These are phyloP conservation scores for Tachyglossus aculeatus DNA, from an alignment of 2,797 vertebrate genomes.

Conservation along the genomic window DNA sequence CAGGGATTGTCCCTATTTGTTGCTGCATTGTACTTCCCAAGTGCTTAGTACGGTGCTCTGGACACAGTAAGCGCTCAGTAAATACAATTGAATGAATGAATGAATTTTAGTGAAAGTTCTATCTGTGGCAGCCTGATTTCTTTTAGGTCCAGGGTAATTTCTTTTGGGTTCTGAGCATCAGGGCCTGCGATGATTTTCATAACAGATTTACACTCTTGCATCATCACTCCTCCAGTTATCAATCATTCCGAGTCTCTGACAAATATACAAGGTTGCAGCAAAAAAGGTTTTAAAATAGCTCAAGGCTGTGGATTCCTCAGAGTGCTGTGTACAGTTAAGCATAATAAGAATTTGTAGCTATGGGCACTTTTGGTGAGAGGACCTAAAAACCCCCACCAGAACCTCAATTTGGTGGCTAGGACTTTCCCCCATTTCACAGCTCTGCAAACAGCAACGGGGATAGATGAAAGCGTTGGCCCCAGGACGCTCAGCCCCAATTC, in stretches of 20 bases:
- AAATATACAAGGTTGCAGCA: slow-evolving; percentile 35
- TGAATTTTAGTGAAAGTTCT: too few species aligned
- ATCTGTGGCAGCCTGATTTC: too few species aligned
- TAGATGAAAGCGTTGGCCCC: slow-evolving; percentile 39
- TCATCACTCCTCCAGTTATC: too few species aligned
- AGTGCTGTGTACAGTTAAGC: slow-evolving; percentile 46
- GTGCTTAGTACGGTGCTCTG: too few species aligned
- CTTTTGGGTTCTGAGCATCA: slow-evolving; percentile 28
- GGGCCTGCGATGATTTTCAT: slow-evolving; percentile 23
- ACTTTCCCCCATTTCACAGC: slow-evolving; percentile 26
- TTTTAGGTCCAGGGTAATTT: slow-evolving; percentile 11
- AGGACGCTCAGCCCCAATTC: neutral
- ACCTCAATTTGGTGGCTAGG: slow-evolving; percentile 43
- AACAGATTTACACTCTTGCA: too few species aligned
- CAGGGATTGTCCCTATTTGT: too few species aligned
- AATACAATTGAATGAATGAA: too few species aligned
- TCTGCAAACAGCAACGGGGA: slow-evolving; percentile 30
- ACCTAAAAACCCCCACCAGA: slow-evolving; percentile 28
- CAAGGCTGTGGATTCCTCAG: slow-evolving; percentile 39
- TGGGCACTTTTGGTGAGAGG: slow-evolving; percentile 45
- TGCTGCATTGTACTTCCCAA: too few species aligned
- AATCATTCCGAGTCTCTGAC: neutral
- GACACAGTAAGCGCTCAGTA: too few species aligned
- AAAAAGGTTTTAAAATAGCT: slow-evolving; percentile 55
- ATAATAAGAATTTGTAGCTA: slow-evolving; percentile 60